These are phyloP conservation scores for Capitulum mitella DNA, from an alignment of 2,888 invertebrate genomes.

Conservation along the genomic window DNA sequence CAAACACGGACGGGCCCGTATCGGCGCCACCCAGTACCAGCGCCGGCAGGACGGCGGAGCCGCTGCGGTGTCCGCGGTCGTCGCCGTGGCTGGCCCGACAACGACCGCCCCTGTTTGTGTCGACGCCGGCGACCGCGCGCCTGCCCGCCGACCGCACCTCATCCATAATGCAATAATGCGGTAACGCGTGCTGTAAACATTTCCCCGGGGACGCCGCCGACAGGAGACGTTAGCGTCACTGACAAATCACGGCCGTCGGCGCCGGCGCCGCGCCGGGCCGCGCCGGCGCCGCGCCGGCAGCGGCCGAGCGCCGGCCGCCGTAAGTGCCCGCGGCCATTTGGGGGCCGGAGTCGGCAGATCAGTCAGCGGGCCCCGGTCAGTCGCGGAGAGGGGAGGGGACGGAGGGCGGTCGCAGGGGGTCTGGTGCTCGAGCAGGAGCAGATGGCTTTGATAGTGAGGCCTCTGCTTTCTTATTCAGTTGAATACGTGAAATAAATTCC, in stretches of 20 bases:
- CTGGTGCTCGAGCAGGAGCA: too few relatives aligned
- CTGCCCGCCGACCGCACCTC: background rate
- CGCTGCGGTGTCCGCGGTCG: background rate
- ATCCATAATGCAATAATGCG: constrained; percentile 22
- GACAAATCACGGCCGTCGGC: constrained; percentile 7
- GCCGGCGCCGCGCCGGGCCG: background rate
- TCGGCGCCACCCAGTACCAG: too few relatives aligned
- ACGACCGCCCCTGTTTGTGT: background rate
- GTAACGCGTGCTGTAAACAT: constrained; percentile 21
- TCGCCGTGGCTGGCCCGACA: background rate
- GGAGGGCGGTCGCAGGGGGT: too few relatives aligned
- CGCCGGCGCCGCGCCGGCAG: background rate
- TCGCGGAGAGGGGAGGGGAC: too few relatives aligned
- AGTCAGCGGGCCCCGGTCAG: too few relatives aligned
- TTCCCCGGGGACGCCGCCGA: constrained; percentile 4
- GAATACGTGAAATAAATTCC: too few relatives aligned
- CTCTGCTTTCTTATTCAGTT: too few relatives aligned
- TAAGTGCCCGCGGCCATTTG: background rate
- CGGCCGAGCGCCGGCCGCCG: background rate
- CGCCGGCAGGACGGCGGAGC: background rate
- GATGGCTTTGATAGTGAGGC: too few relatives aligned
- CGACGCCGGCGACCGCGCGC: background rate
- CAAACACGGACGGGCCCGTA: too few relatives aligned
- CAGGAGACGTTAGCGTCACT: background rate
- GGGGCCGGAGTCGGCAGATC: too few relatives aligned